Evolutionary conservation across 2,797 vertebrate species (phyloP), one percentile per base, ranked within the genome.

Genomic region (Borostomias antarcticus): DNA sequence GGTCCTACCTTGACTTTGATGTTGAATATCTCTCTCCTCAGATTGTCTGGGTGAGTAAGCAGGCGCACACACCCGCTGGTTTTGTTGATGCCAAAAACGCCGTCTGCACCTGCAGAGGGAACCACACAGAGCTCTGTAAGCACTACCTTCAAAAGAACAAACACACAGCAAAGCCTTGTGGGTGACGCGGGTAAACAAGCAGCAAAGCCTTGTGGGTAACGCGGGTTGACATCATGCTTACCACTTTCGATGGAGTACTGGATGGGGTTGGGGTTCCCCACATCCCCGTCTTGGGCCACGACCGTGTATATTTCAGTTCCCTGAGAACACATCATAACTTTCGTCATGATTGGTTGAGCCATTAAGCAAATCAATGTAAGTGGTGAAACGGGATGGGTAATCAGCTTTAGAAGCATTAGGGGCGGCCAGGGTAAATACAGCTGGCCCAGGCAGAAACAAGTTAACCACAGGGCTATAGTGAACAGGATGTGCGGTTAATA

Each of bases 261-360:
- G 66, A 99, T 78, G 47, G 62, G 90, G 89, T 98, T 96, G 66
- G 96, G 96, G 65, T 91, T 95, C 69, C 94, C 96, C 69, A 89
- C 88, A 68, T 99, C 98, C 72, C 98, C 97, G 40, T 99, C 97
- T 84, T 93, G 88, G 50, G 97, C 98, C 47, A 88, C 73, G 64
- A 98, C 94, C 0, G 90, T 95, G 71, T 96, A 93, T 77, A 99
- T 93, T 86, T 96, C 95, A 1, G 96, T 96, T 78, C 94, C 96
- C 97, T 98, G 26, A 33, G 50, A 64, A 72, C 68, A 45, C 4
- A 5, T 19, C 63, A 37, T 21, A 58, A 0, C 8, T 19, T 2
- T 47, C 45, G 58, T 48, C 48, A 26, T 6, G 19, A n/a, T 28
- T 33, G 33, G 28, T n/a, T 33, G n/a, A 21, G 21, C 32, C 37